Base-by-base conservation (phyloP, 2,797 vertebrate species). In the Hemibagrus guttatus region DNA sequence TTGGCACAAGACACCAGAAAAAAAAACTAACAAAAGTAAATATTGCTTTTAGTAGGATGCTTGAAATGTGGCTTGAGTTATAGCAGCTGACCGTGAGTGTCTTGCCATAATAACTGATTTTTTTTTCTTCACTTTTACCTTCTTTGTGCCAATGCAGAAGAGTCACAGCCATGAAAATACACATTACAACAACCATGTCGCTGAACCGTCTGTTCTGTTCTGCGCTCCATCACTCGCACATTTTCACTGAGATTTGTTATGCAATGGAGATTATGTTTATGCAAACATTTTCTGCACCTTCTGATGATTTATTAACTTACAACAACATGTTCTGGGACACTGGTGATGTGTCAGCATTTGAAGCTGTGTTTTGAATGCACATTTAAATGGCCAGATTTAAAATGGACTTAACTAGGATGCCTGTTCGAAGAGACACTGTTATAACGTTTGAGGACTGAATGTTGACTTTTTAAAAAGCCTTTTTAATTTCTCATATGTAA, bases 221-320 rank as follows among this genome's bases (percentile, higher is more conserved):
- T 85, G 87, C 61, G 54, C 28, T 84, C 31, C 26, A 11, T 87
- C 82, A 75, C 75, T 81, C 59, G 3, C 84, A 84, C 86, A 74
- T 75, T 59, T 83, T 61, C 46, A n/a, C 31, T 13, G 61, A 31
- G 56, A 76, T 85, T 42, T 78, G 59, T 86, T 85, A 79, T 16
- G 78, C 26, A 83, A 66, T 31, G 21, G 28, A 78, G 35, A 86
- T 80, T 84, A 68, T 80, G 80, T 81, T 87, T 83, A 81, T 85
- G 66, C 82, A 90, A 85, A 84, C 23, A 8, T 52, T 76, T 82
- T n/a, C 82, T 64, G 26, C 66, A 54, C 69, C 42, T 49, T 35
- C n/a, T 81, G 58, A 42, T 64, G 35, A 76, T 76, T 84, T 68
- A 81, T 81, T 49, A 72, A 46, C n/a, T 86, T 81, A 7, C 49